Evolutionary conservation across 2,113 vertebrate genomes (phyloP).

Genomic region (Chascanopsetta lugubris): DNA sequence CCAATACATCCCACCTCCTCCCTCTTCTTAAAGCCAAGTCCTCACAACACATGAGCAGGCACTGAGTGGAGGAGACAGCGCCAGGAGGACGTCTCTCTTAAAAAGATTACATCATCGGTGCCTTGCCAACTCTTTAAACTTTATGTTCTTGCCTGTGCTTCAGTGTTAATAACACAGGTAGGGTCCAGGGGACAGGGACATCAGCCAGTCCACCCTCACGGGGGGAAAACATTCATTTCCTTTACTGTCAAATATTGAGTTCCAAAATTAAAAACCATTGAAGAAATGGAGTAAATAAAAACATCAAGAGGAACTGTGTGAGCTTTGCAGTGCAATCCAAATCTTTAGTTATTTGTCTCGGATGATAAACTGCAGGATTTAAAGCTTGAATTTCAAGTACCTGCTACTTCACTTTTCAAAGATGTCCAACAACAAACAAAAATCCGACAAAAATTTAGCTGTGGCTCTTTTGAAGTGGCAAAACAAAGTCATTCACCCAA

Average conservation of each 20-base stretch:
- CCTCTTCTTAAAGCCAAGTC: no score
- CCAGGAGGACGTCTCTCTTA: no score
- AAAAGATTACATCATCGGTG: no score
- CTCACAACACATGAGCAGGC: no score
- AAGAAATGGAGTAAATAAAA: not conserved
- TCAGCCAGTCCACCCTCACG: not conserved
- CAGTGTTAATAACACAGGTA: no score
- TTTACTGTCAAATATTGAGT: constrained; percentile 2
- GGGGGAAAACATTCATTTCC: not conserved
- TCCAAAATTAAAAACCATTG: constrained; percentile 1
- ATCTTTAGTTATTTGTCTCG: not conserved
- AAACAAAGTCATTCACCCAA: not conserved
- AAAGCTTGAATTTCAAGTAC: constrained; percentile 6
- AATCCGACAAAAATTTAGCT: not conserved
- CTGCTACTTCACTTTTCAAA: constrained; percentile 25
- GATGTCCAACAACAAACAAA: constrained; percentile 2
- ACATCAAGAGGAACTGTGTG: constrained; percentile 9
- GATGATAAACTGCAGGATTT: constrained; percentile 10
- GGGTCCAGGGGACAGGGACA: not conserved
- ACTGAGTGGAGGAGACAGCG: no score
- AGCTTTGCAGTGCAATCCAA: not conserved
- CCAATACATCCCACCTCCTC: no score
- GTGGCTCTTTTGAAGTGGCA: not conserved
- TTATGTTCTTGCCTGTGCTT: no score
- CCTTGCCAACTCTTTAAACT: no score